A percentile compares a stretch with the other conserved stretches of the same genome.
These are phyloP conservation scores for Phalangium opilio DNA, from an alignment of 2,888 invertebrate genomes.

Conservation along the genomic window DNA sequence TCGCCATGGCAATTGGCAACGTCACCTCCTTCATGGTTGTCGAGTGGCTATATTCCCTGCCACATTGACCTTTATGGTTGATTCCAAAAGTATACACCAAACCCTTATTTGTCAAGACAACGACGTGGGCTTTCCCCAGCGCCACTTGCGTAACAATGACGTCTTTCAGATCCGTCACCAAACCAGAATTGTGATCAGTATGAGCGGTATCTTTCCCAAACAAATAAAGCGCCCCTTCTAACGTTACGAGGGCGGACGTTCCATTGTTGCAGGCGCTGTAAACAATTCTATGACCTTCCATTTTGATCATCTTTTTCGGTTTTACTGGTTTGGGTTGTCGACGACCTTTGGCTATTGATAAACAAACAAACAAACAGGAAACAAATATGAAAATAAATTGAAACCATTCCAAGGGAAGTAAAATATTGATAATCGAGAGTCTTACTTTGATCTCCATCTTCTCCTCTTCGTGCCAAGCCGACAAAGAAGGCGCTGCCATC, in stretches of 20 bases:
- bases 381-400: too few relatives aligned
- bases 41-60: slow-evolving; percentile 52
- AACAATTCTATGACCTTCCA: slow-evolving; percentile 67
- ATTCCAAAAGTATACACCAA: slow-evolving; percentile 89
- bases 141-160: slow-evolving; percentile 54
- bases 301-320: slow-evolving; percentile 78
- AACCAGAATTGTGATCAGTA: slow-evolving; percentile 51
- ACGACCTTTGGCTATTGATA: slow-evolving; percentile 37
- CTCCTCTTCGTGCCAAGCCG: slow-evolving; percentile 76
- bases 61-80: slow-evolving; percentile 96
- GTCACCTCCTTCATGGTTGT: slow-evolving; percentile 34
- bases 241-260: slow-evolving; percentile 78
- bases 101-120: slow-evolving; percentile 70
- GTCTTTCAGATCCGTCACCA: slow-evolving; percentile 56
- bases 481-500: slow-evolving; percentile 77
- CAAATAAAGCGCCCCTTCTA: slow-evolving; percentile 76
- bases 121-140: slow-evolving; percentile 91
- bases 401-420: too few relatives aligned
- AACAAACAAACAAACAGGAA: too few relatives aligned
- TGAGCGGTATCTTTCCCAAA: slow-evolving; percentile 79
- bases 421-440: too few relatives aligned
- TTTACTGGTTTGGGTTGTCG: slow-evolving; percentile 78
- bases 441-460: slow-evolving; percentile 70
- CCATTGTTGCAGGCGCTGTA: slow-evolving; percentile 87
- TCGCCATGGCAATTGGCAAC: slow-evolving; percentile 29